A percentile compares a stretch with the other conserved stretches of the same genome.
phyloP scores from a whole-genome alignment of 1,140 invertebrate species.

The Cotesia glomerata region DNA sequence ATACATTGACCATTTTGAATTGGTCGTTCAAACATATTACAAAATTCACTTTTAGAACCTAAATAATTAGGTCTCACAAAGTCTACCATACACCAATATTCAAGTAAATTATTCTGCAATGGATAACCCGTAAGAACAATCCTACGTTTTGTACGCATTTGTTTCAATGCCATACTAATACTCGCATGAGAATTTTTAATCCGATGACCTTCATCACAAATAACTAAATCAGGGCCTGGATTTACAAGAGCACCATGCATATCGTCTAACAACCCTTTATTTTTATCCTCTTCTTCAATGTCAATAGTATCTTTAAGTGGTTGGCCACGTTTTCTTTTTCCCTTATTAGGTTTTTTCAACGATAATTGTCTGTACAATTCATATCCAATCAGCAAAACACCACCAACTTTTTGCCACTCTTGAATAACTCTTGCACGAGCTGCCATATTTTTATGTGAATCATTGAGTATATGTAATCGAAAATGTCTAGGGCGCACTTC shows the following conservation, averaged over 20 bases:
- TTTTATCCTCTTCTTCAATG: constrained; percentile 76
- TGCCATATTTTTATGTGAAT: constrained; percentile 89
- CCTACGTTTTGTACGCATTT: constrained; percentile 87
- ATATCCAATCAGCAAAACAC: constrained; percentile 96
- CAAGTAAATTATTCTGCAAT: constrained; percentile 93
- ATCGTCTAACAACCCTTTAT: constrained; percentile 84
- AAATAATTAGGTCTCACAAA: constrained; percentile 93
- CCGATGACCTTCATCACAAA: constrained; percentile 95
- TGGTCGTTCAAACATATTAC: constrained; percentile 94
- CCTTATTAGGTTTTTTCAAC: constrained; percentile 70
- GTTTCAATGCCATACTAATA: constrained; percentile 89
- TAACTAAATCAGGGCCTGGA: constrained; percentile 92
- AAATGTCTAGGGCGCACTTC: constrained; percentile 77
- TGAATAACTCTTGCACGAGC: constrained; percentile 80
- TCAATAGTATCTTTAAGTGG: constrained; percentile 59
- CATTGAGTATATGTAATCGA: constrained; percentile 88
- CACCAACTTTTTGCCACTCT: constrained; percentile 87
- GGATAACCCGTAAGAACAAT: constrained; percentile 95
- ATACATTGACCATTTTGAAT: constrained; percentile 95
- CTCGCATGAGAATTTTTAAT: constrained; percentile 96
- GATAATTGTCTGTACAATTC: constrained; percentile 93
- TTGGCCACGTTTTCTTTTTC: constrained; percentile 57
- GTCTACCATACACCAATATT: constrained; percentile 98
- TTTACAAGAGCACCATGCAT: constrained; percentile 86
- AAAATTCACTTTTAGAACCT: constrained; percentile 92